These are phyloP conservation scores for Allophyes oxyacanthae DNA, from an alignment of 2,888 invertebrate species.

Conservation along the genomic window DNA sequence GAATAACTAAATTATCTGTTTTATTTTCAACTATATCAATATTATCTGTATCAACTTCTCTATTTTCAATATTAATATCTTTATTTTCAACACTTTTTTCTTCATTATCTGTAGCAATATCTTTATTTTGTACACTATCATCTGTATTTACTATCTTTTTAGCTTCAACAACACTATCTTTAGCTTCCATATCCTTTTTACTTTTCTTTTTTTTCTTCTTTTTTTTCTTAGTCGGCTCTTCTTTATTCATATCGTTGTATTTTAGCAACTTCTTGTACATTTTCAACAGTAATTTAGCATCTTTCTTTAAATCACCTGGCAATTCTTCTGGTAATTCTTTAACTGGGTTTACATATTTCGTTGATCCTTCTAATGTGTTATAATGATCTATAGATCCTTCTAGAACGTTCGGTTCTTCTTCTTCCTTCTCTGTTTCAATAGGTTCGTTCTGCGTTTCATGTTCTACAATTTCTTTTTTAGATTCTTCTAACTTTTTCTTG, in stretches of 20 bases:
- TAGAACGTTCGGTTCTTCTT: slow-evolving; percentile 48
- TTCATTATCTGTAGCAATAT: too few relatives aligned
- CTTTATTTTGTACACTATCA: too few relatives aligned
- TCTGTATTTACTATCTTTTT: too few relatives aligned
- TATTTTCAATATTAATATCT: too few relatives aligned
- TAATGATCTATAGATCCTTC: slow-evolving; percentile 89
- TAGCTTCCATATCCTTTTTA: slow-evolving; percentile 16
- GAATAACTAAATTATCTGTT: too few relatives aligned
- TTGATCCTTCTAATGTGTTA: slow-evolving; percentile 79
- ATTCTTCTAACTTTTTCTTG: slow-evolving; percentile 75
- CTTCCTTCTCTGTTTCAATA: slow-evolving; percentile 13
- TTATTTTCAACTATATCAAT: background rate
- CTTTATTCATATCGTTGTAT: slow-evolving; percentile 76
- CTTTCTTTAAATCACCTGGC: slow-evolving; percentile 75
- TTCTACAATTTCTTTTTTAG: slow-evolving; percentile 51
- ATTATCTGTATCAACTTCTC: background rate
- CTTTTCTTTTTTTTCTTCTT: slow-evolving; percentile 72
- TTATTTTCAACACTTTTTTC: too few relatives aligned
- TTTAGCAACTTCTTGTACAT: slow-evolving; percentile 85
- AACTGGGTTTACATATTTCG: slow-evolving; percentile 77
- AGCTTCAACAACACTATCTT: background rate
- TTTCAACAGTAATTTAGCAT: slow-evolving; percentile 82
- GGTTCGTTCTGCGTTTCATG: slow-evolving; percentile 20
- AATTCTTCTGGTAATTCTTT: slow-evolving; percentile 58
- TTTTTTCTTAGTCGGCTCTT: slow-evolving; percentile 74